Evolutionary conservation across 2,797 vertebrate genomes (phyloP), one percentile per base, ranked within the genome.

Genomic region (Sebastiscus albofasciatus): DNA sequence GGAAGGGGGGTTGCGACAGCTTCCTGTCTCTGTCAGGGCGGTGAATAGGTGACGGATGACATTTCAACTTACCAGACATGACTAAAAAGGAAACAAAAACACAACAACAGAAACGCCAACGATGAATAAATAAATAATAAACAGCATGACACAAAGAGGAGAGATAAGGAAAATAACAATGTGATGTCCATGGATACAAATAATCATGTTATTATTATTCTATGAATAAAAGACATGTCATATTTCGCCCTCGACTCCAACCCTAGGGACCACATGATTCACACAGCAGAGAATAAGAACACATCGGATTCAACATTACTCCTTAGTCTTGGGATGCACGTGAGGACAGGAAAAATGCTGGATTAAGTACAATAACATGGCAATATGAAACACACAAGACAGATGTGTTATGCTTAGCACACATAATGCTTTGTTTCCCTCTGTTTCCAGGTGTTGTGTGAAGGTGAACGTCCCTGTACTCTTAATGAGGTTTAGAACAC

Each of bases 61-160:
- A 98, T 97, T 97, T 98, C 97, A 98, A 99, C 98, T 99, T 99
- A 99, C 98, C 98, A 99, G 98, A 99, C 94, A 97, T 91, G 96
- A 99, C 98, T 99, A 96, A 97, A 94, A 97, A 92, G 95, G 96
- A 93, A 96, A 96, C 95, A 97, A 97, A 95, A 97, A 93, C 96
- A 94, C 92, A 90, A 97, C 94, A 96, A 90, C 89, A 93, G 87
- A 90, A 90, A 94, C 84, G 77, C 82, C 87, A 87, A 95, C 91
- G 96, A 96, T 94, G 95, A 95, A 95, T 90, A 95, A 96, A 96
- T 86, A 94, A 95, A 97, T 94, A 94, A 93, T 83, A 91, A 93
- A 88, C 67, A 84, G 81, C 86, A 86, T 92, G 94, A 83, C 70
- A 90, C 52, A 87, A 83, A 80, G 67, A 72, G 39, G 69, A 88